phyloP scores from a whole-genome alignment of 2,797 vertebrate genomes.

The Garrulus glandarius region DNA sequence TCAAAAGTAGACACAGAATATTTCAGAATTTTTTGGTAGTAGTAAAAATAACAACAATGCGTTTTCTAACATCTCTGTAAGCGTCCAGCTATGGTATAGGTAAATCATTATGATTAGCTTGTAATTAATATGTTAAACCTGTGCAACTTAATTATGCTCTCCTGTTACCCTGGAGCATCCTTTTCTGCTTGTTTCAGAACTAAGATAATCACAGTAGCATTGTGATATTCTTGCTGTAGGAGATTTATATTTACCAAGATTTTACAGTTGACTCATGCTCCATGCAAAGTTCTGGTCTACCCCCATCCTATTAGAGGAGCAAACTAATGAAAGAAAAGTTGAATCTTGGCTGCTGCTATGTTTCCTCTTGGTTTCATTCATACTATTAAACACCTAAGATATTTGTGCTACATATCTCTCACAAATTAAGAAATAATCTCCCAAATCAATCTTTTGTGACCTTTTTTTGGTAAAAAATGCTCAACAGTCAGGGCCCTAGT shows the following conservation, averaged over 20 bases:
- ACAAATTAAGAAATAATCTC: background rate
- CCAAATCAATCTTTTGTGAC: background rate
- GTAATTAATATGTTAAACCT: background rate
- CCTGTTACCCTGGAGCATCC: background rate
- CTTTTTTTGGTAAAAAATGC: background rate
- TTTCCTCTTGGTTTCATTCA: background rate
- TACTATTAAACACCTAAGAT: background rate
- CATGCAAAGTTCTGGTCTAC: background rate
- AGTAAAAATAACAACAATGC: background rate
- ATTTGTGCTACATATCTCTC: background rate
- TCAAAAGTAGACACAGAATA: background rate
- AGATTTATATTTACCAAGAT: background rate
- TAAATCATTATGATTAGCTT: background rate
- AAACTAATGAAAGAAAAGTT: background rate
- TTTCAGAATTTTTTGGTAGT: background rate
- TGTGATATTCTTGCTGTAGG: background rate
- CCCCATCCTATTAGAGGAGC: background rate
- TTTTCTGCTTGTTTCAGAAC: background rate
- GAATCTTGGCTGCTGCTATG: background rate
- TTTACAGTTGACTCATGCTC: background rate
- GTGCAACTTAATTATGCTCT: background rate
- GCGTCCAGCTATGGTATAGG: background rate
- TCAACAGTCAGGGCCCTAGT: background rate
- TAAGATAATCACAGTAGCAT: background rate
- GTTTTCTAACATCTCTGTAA: background rate